Evolutionary conservation across 1,140 invertebrate genomes (phyloP).

Genomic region (Subanguina moxae): DNA sequence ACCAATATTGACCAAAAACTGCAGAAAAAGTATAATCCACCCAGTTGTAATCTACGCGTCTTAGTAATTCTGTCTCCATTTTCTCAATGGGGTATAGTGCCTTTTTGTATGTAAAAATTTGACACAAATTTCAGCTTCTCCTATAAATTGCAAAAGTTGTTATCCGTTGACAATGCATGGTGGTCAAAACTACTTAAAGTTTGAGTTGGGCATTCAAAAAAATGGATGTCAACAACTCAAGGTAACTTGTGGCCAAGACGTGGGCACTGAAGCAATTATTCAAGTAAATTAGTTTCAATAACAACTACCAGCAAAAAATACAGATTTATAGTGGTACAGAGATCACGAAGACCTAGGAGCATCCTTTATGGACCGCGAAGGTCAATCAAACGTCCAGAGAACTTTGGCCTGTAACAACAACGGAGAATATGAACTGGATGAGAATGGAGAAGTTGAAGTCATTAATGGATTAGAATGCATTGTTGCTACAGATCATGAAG

Average conservation of each 20-base stretch:
- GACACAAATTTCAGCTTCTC: no score
- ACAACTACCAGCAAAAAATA: neutral
- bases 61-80: no score
- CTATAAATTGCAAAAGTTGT: neutral
- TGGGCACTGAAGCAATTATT: slow-evolving; percentile 2
- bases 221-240: neutral
- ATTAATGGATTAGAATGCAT: neutral
- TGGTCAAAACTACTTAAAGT: neutral
- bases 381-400: neutral
- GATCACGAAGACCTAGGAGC: neutral
- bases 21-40: no score
- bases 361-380: neutral
- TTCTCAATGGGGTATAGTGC: no score
- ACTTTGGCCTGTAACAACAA: neutral
- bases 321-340: neutral
- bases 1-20: no score
- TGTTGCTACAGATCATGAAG: neutral
- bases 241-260: neutral
- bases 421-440: slow-evolving; percentile 4
- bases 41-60: no score
- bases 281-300: neutral
- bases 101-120: no score
- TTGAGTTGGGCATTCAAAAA: neutral
- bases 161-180: neutral
- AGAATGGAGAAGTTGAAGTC: neutral